phyloP scores from a whole-genome alignment of 2,113 vertebrate species.

The Onychostoma macrolepis region DNA sequence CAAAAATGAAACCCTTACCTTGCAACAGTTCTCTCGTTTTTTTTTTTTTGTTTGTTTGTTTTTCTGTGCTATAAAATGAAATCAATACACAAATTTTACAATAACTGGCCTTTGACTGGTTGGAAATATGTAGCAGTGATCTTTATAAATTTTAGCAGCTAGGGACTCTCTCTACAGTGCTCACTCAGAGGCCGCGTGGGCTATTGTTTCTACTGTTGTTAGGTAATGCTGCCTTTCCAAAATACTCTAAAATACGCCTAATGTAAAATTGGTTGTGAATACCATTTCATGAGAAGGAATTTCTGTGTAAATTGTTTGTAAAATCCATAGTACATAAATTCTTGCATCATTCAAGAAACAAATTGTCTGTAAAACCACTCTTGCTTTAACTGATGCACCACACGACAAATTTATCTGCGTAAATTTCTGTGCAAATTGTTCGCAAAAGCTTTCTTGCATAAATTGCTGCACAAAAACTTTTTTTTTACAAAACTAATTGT shows the following conservation, averaged over 20 bases:
- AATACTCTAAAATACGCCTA: not conserved
- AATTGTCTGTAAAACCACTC: not conserved
- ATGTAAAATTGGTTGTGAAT: not conserved
- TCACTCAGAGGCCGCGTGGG: not conserved
- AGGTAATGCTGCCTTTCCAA: not conserved
- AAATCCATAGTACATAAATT: not conserved
- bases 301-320: not conserved
- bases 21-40: constrained; percentile 20
- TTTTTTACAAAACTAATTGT: too few relatives aligned
- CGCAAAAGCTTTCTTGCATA: not conserved
- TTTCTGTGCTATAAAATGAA: not conserved
- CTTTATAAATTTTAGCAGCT: not conserved
- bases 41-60: not conserved
- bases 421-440: not conserved
- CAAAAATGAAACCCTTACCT: constrained; percentile 23
- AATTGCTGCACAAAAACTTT: not conserved
- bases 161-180: not conserved
- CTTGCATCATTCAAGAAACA: not conserved
- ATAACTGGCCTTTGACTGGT: not conserved
- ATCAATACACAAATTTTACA: not conserved
- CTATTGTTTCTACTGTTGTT: not conserved
- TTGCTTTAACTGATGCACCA: not conserved
- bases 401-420: not conserved
- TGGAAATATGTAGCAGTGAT: not conserved
- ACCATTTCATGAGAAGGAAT: not conserved